Conservation (phyloP, 1,140 invertebrate genomes). For the Magallana angulata region DNA sequence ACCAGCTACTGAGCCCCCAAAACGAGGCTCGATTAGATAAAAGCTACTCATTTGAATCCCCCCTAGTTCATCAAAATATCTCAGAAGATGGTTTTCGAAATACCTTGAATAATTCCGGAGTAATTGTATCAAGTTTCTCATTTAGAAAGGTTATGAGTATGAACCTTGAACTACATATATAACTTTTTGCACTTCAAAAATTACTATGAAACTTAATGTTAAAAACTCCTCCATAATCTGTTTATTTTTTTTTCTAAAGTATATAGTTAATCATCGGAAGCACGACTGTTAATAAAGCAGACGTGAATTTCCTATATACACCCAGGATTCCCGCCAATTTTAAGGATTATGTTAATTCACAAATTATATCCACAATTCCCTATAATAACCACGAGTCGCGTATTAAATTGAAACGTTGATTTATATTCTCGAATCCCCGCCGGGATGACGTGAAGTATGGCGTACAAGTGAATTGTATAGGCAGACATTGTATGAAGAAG, state of each 20-base stretch:
- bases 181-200: too few species aligned
- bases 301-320: constrained; percentile 6
- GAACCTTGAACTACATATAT: too few species aligned
- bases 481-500: not conserved
- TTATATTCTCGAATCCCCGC: constrained; percentile 3
- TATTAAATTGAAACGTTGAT: constrained; percentile 24
- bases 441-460: constrained; percentile 21
- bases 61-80: not conserved
- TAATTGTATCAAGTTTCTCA: too few species aligned
- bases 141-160: too few species aligned
- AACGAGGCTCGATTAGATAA: not conserved
- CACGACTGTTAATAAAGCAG: constrained; percentile 11
- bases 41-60: not conserved
- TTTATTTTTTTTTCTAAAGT: not conserved
- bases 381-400: constrained; percentile 26
- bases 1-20: not conserved
- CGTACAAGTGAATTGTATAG: constrained; percentile 7
- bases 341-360: constrained; percentile 37
- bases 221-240: not conserved
- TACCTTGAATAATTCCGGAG: not conserved
- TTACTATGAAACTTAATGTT: too few species aligned
- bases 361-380: constrained; percentile 24
- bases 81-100: not conserved
- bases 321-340: constrained; percentile 29
- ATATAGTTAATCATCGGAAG: not conserved